Evolutionary conservation across 2,797 vertebrate genomes (phyloP).

Genomic region (Antrozous pallidus): DNA sequence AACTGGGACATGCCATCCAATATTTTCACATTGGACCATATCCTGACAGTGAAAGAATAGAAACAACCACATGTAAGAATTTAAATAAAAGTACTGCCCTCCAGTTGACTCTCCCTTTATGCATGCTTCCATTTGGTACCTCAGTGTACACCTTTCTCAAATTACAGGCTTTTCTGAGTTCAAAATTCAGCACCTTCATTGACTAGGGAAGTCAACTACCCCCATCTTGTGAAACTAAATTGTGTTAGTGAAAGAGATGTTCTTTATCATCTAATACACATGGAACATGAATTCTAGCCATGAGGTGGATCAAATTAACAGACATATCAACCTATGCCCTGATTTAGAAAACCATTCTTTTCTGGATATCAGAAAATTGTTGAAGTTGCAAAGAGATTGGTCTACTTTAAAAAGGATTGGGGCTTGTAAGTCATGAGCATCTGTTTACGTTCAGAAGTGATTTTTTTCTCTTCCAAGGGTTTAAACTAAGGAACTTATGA

Average conservation of each 20-base stretch:
- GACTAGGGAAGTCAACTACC: not conserved
- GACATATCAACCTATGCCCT: not conserved
- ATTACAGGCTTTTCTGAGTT: not conserved
- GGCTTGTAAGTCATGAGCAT: not conserved
- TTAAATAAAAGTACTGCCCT: not conserved
- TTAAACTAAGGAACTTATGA: not conserved
- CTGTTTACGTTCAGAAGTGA: conserved; percentile 25
- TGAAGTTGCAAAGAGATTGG: not conserved
- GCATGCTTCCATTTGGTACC: not conserved
- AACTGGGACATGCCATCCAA: not conserved
- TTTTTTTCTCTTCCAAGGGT: not conserved
- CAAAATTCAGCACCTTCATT: not conserved
- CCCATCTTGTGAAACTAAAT: conserved; percentile 22
- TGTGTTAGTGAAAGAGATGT: not conserved
- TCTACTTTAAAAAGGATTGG: not conserved
- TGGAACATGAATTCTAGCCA: not conserved
- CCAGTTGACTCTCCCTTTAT: not conserved
- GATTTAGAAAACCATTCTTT: conserved; percentile 45
- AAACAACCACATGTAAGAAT: not conserved
- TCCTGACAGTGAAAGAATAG: not conserved
- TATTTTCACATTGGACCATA: not conserved
- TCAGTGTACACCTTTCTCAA: not conserved
- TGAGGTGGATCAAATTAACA: not conserved
- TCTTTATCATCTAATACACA: not conserved
- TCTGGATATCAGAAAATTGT: not conserved